Evolutionary conservation across 2,797 vertebrate species (phyloP).

Genomic region (Margarornis squamiger): DNA sequence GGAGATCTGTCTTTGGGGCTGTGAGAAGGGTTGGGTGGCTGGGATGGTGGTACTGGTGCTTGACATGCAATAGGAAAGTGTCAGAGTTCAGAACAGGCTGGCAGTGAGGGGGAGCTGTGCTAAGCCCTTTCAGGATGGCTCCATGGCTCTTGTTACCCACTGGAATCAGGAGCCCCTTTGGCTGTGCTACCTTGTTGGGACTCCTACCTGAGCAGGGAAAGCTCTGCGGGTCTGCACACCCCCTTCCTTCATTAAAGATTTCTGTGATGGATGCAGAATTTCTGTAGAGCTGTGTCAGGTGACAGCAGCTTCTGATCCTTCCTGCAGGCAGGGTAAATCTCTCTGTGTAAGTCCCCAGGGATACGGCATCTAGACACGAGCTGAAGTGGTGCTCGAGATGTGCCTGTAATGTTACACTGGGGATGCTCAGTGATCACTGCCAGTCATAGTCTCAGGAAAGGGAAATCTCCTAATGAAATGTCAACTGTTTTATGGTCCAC

Average conservation of each 20-base stretch:
- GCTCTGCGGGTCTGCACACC: not conserved
- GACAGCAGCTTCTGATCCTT: not conserved
- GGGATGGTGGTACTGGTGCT: not conserved
- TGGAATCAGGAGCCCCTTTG: not conserved
- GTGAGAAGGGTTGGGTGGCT: not conserved
- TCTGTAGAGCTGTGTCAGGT: not conserved
- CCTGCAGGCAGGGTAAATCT: not conserved
- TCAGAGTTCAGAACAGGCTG: not conserved
- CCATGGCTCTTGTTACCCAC: rapidly evolving
- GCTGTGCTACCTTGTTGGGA: not conserved
- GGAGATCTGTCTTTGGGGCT: not conserved
- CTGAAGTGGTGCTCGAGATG: rapidly evolving
- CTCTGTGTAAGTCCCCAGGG: not conserved
- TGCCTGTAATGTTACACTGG: not conserved
- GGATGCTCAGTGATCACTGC: rapidly evolving
- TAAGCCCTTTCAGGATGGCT: not conserved
- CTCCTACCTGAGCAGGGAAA: not conserved
- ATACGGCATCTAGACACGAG: not conserved
- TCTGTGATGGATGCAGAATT: not conserved
- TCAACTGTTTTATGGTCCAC: not conserved
- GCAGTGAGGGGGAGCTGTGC: not conserved
- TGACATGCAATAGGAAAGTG: not conserved
- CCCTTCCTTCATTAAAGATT: not conserved
- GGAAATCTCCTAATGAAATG: not conserved
- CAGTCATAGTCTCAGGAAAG: not conserved